Evolutionary conservation across 1,140 invertebrate species (phyloP).

Genomic region (Anastrepha ludens): DNA sequence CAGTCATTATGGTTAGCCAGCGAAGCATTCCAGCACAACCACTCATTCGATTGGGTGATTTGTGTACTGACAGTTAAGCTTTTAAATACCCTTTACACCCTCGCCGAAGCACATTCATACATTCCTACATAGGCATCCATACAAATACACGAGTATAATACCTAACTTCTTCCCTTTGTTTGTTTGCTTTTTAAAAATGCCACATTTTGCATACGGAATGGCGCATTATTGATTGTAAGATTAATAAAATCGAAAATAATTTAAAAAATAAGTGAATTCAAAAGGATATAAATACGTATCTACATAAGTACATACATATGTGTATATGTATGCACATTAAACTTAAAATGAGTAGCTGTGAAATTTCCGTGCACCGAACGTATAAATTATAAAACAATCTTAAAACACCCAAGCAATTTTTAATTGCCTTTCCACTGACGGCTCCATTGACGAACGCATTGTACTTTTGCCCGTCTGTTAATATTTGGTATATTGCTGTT

Average conservation of each 20-base stretch:
- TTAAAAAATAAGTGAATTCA: neutral
- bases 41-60: slow-evolving; percentile 39
- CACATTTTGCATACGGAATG: slow-evolving; percentile 42
- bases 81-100: neutral
- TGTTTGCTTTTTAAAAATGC: slow-evolving; percentile 5
- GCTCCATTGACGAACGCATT: neutral
- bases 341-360: slow-evolving; percentile 36
- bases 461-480: neutral
- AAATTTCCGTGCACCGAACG: neutral
- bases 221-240: slow-evolving; percentile 34
- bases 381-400: slow-evolving; percentile 44
- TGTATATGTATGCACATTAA: neutral
- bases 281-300: neutral
- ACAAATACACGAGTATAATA: neutral
- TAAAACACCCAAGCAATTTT: slow-evolving; percentile 10
- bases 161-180: neutral
- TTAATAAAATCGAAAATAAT: slow-evolving; percentile 35
- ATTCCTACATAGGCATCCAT: neutral
- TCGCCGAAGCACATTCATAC: neutral
- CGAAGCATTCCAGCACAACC: slow-evolving; percentile 30
- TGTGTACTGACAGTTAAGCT: slow-evolving; percentile 43
- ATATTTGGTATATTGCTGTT: neutral
- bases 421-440: slow-evolving; percentile 1
- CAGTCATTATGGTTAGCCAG: slow-evolving; percentile 18
- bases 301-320: neutral